phyloP scores from a whole-genome alignment of 2,113 vertebrate species.

The Plestiodon gilberti region DNA sequence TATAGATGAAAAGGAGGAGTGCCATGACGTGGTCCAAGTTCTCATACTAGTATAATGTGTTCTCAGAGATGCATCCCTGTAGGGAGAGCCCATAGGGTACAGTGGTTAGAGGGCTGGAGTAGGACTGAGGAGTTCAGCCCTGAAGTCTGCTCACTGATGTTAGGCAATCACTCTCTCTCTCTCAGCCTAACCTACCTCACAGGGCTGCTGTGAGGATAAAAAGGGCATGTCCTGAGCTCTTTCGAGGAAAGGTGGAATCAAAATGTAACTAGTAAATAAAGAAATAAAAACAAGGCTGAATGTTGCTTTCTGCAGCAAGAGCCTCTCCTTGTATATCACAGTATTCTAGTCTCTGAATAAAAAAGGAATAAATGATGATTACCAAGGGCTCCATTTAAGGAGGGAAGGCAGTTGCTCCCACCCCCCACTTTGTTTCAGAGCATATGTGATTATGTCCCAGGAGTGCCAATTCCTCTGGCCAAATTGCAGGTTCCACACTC shows the following conservation, averaged over 20 bases:
- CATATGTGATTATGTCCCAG: not conserved
- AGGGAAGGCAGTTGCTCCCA: not conserved
- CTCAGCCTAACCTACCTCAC: not conserved
- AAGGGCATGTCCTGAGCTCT: not conserved
- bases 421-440: not conserved
- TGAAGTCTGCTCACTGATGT: not conserved
- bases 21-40: not conserved
- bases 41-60: not conserved
- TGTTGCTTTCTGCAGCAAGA: not conserved
- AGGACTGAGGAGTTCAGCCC: not conserved
- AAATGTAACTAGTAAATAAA: not conserved
- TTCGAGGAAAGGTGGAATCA: not conserved
- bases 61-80: not conserved
- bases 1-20: slow-evolving; percentile 1
- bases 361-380: not conserved
- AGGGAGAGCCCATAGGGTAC: not conserved
- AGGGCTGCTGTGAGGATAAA: not conserved
- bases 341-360: too few relatives aligned
- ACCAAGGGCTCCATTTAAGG: not conserved
- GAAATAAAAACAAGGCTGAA: not conserved
- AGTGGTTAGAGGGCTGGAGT: not conserved
- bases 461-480: not conserved
- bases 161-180: too few relatives aligned
- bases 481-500: not conserved
- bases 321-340: not conserved